phyloP scores from a whole-genome alignment of 1,140 invertebrate genomes.

The Eueides isabella region DNA sequence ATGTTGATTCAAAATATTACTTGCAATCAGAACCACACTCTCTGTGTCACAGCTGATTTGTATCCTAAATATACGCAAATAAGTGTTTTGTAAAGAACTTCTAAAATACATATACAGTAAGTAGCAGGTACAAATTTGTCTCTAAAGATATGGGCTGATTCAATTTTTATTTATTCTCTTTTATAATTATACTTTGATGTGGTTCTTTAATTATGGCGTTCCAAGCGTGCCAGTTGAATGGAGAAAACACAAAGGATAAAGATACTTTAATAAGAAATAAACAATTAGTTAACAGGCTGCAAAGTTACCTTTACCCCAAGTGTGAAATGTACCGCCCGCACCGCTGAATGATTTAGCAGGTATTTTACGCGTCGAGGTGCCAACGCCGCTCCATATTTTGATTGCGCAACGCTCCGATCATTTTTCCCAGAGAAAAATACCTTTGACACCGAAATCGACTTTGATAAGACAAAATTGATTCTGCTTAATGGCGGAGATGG shows the following conservation, averaged over 20 bases:
- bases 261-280: neutral
- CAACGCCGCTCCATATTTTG: conserved; percentile 21
- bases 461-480: conserved; percentile 39
- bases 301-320: neutral
- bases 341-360: conserved; percentile 27
- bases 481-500: conserved; percentile 35
- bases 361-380: conserved; percentile 30
- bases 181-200: neutral
- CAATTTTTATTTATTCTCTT: too few species aligned
- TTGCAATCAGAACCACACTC: too few species aligned
- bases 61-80: too few species aligned
- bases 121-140: too few species aligned
- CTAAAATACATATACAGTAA: too few species aligned
- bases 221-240: too few species aligned
- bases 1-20: too few species aligned
- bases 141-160: too few species aligned
- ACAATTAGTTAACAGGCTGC: neutral
- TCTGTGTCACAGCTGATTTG: too few species aligned
- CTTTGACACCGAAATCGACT: conserved; percentile 36
- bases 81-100: too few species aligned
- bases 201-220: too few species aligned
- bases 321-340: neutral
- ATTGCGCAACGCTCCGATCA: conserved; percentile 30
- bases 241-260: too few species aligned
- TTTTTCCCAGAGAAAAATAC: conserved; percentile 36